phyloP scores from a whole-genome alignment of 2,113 vertebrate genomes.

The Ctenodactylus gundi region DNA sequence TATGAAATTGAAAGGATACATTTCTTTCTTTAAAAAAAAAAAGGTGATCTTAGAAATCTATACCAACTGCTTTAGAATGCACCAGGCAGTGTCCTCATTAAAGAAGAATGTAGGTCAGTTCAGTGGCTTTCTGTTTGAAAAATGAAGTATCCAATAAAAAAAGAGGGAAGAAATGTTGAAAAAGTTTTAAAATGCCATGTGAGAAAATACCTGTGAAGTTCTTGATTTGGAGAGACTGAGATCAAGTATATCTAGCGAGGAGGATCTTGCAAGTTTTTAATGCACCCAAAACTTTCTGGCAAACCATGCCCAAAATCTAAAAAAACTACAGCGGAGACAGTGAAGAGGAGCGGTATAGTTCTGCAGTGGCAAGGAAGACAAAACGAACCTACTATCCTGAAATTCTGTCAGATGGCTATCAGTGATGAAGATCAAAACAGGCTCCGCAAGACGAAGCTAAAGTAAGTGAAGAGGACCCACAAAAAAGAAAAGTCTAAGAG shows the following conservation, averaged over 20 bases:
- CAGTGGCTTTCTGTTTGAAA: background rate
- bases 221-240: background rate
- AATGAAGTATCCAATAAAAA: background rate
- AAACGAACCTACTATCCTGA: constrained; percentile 90
- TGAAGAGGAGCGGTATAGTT: constrained; percentile 85
- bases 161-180: background rate
- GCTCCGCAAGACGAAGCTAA: constrained; percentile 86
- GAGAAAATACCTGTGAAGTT: background rate
- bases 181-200: background rate
- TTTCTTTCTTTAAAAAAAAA: constrained; percentile 92
- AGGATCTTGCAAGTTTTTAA: background rate
- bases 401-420: constrained; percentile 93
- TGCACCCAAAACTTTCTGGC: background rate
- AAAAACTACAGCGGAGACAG: constrained; percentile 83
- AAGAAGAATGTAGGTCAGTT: background rate
- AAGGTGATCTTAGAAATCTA: constrained; percentile 91
- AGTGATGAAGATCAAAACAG: constrained; percentile 79
- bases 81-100: constrained; percentile 85
- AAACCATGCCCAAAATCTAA: constrained; percentile 84
- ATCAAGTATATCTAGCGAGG: background rate
- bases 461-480: constrained; percentile 84
- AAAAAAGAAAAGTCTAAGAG: constrained; percentile 36
- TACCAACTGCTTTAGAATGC: constrained; percentile 94
- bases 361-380: constrained; percentile 85
- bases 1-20: constrained; percentile 95